Evolutionary conservation across 2,888 invertebrate species (phyloP), one percentile per base, ranked within the genome.

Genomic region (Anoplius nigerrimus): DNA sequence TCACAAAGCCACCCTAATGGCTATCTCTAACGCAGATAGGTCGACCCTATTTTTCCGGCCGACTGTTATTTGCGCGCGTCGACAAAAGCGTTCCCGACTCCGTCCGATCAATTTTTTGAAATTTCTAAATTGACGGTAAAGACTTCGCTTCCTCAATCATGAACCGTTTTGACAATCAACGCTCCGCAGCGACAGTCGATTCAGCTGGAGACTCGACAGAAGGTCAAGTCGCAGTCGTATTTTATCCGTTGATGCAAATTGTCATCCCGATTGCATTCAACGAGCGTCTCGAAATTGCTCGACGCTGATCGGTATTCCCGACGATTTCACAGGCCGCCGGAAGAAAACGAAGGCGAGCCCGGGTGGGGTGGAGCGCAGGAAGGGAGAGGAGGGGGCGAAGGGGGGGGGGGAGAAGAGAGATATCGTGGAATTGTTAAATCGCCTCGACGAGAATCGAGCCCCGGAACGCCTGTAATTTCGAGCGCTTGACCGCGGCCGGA

Each of bases 391-490:
- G 46, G 21, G 53, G 54, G 34, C 34, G 42, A 27, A 22, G 46
- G 54, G 46, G 60, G 34, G 48, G 56, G 2, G 18, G 16, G 18
- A 48, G 48, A 48, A 21, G 22, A 52, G 21, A 21, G 48, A 48
- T 48, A 48, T 34, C 52, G 27, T 59, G 51, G 46, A 63, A 52
- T 67, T 69, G 75, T 65, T 56, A 65, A 63, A 75, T 72, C 75
- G 76, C 66, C 72, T 75, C 66, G 72, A 20, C 24, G 58, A 62
- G 53, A 57, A 54, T 20, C 48, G 55, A 56, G 45, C 46, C 34
- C 58, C 66, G 56, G 56, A 66, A 66, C 64, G 62, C 62, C 53
- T 62, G 59, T 72, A 76, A 72, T 76, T 71, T 66, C 54, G 52
- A 48, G 27, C 67, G 67, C 62, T 66, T 71, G 71, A 68, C 71